Base-by-base conservation (phyloP, 1,140 invertebrate species). In the Pogonognathellus flavescens region DNA sequence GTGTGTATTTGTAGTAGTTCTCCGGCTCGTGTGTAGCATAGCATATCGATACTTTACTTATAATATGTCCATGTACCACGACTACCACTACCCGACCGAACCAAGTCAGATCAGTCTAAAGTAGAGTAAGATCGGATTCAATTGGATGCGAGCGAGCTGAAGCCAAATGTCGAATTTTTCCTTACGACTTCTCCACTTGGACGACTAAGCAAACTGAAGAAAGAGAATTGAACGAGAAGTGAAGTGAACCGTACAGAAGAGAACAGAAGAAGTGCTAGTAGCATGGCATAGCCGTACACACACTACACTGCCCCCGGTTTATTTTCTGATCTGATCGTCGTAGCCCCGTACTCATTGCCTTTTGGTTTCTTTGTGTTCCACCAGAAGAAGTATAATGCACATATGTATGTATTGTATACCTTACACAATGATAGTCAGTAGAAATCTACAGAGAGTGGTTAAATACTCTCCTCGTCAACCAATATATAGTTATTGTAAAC, bases 161-260 rank as follows among this genome's bases (percentile, higher is more conserved):
- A 81, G 80, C 80, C 80, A 81, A 81, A 81, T 81, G 80, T 81
- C 80, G 80, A 81, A 81, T 81, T 81, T 81, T 81, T 81, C 80
- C 55, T 55, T 81, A 53, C 31, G 50, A 55, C 80, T 81, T 41
- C 20, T 53, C 20, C 31, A 81, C 80, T 53, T 76, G 70, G 70
- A 76, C 70, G 53, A 81, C 80, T 81, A 81, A 81, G 80, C 55
- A 81, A 81, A 81, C 80, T 81, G 50, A 81, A 81, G 80, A 76
- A 76, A 76, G 70, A 76, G 70, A 76, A 76, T 76, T 76, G 70
- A 76, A 76, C 70, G 70, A 50, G 41, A 76, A 50, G 70, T 76
- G 31, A 76, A 76, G 70, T 76, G 70, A 76, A 31, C 25, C 70
- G 70, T 76, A 49, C 14, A 49, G 25, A 49, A 16, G 14, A 76